These are phyloP conservation scores for Euleptes europaea DNA, from an alignment of 2,113 vertebrate genomes.

Conservation along the genomic window DNA sequence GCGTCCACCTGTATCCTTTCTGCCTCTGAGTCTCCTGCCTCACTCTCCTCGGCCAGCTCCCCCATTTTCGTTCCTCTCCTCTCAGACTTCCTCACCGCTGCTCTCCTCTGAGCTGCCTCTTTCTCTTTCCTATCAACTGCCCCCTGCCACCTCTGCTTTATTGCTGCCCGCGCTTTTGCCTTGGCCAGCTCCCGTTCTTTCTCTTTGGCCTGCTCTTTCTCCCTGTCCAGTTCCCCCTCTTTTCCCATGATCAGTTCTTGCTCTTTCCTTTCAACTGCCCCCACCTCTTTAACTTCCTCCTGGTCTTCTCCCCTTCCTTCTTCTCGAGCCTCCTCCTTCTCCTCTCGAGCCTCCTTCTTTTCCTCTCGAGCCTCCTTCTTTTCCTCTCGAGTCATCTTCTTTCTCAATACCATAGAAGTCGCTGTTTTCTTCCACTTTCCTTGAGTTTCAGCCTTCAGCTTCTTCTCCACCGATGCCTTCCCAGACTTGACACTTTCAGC, in stretches of 20 bases:
- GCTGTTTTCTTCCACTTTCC: accelerated
- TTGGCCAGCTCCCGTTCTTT: background rate
- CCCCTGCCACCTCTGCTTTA: accelerated
- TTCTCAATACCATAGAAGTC: background rate
- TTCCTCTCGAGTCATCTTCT: background rate
- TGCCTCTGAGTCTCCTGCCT: background rate
- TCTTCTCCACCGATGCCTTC: accelerated
- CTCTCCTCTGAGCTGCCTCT: background rate
- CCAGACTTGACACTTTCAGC: too few species aligned
- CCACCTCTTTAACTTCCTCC: background rate
- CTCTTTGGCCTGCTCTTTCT: background rate
- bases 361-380: too few species aligned
- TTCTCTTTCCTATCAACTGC: background rate
- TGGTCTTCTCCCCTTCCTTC: background rate
- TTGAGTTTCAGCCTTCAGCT: accelerated
- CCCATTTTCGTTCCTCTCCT: too few species aligned
- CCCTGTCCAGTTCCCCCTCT: background rate
- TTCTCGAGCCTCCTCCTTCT: too few species aligned
- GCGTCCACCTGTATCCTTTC: accelerated
- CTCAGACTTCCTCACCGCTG: too few species aligned
- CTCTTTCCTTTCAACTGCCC: background rate
- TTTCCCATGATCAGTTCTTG: background rate
- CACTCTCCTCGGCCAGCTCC: background rate
- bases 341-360: background rate
- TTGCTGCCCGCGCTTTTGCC: background rate